Base-by-base conservation (phyloP, 2,113 vertebrate genomes). In the Heptranchias perlo region DNA sequence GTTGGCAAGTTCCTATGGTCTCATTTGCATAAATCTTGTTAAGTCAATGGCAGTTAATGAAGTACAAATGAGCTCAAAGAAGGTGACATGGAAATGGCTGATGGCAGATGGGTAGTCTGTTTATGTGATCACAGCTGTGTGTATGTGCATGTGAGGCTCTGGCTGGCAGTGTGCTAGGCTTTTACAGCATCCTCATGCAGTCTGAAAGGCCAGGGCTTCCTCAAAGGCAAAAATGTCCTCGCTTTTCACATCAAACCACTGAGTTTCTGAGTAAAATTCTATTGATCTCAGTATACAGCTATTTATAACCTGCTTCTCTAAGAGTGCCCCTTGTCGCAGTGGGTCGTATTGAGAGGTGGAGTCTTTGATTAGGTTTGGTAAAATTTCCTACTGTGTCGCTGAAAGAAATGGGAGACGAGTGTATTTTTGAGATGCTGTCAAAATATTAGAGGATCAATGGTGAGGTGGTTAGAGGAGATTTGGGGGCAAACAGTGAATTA, bases 21-120 rank as follows among this genome's bases (percentile, higher is more conserved):
- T 97, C 97, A 98, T 98, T 98, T 98, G 98, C 98, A 98, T 98
- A 98, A 98, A 98, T 98, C 98, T 98, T 98, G 98, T 98, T 98
- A 98, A 98, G 98, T 98, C 98, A 98, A 98, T 98, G 98, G 98
- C 98, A 97, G 98, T 98, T 98, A 98, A 98, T 98, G 98, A 98
- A 98, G 98, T 98, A 98, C 98, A 98, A 98, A 98, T 98, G 98
- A 98, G 98, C 97, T 98, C 97, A 97, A 98, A 98, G 98, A 98
- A 98, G 98, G 98, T 98, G 98, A 98, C 98, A 98, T 98, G 97
- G 98, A 98, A 97, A 98, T 98, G 97, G 97, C 97, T 98, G 98
- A 97, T 98, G 98, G 98, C 98, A 98, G 98, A 98, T 98, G 98
- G 98, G 98, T 98, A 98, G 98, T 98, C 98, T 98, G 98, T 97